Conservation (phyloP, 2,113 vertebrate species). For the Corvus moneduloides region DNA sequence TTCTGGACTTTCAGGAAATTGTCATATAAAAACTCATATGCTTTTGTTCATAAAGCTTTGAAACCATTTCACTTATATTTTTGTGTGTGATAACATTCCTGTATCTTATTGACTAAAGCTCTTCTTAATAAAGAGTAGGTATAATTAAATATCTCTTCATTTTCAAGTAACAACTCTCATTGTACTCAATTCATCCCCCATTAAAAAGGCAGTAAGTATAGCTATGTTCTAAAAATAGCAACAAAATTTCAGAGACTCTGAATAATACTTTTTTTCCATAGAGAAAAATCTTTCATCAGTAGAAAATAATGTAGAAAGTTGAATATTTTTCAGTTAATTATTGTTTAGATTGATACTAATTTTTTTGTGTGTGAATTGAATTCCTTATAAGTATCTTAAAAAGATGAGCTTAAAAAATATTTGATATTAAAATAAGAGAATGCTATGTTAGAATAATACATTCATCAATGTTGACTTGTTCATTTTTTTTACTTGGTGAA, state of each 20-base stretch:
- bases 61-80: not conserved
- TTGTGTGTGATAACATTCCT: not conserved
- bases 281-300: not conserved
- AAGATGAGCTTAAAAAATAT: not conserved
- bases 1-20: not conserved
- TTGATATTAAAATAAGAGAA: not conserved
- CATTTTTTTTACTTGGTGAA: not conserved
- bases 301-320: not conserved
- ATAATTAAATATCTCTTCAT: not conserved
- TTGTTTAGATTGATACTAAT: not conserved
- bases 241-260: not conserved
- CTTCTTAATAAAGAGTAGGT: not conserved
- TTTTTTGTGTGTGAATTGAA: not conserved
- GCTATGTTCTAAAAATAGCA: not conserved
- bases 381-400: not conserved
- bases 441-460: not conserved
- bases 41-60: not conserved
- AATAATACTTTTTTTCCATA: not conserved
- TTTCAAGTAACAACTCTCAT: not conserved
- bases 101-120: not conserved
- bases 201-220: not conserved
- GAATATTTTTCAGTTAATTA: not conserved
- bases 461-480: not conserved
- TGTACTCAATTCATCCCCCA: rapidly evolving
- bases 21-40: not conserved